These are phyloP conservation scores for Melanotaenia parkinsoni DNA, from an alignment of 2,797 vertebrate genomes.

Conservation along the genomic window DNA sequence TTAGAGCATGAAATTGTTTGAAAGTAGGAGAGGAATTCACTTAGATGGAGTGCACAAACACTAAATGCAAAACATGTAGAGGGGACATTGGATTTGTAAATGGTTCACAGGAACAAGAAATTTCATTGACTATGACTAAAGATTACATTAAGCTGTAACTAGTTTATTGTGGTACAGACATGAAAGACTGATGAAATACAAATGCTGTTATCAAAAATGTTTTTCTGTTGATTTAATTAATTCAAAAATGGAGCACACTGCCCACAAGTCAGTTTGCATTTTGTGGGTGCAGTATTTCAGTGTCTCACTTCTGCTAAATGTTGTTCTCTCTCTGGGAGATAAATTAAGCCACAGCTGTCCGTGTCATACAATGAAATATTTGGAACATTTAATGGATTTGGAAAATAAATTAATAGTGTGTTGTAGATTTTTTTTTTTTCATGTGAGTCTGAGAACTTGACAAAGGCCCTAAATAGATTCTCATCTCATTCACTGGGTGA, in stretches of 20 bases:
- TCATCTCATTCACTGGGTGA: constrained; percentile 41
- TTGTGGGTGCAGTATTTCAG: constrained; percentile 22
- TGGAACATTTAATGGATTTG: constrained; percentile 45
- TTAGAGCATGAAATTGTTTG: constrained; percentile 85
- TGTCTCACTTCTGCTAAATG: constrained; percentile 28
- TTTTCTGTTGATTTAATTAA: constrained; percentile 59
- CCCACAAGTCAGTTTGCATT: constrained; percentile 35
- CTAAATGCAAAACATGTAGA: constrained; percentile 56
- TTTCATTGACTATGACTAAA: constrained; percentile 51
- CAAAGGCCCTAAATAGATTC: constrained; percentile 40
- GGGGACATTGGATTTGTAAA: constrained; percentile 50
- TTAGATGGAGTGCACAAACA: constrained; percentile 67
- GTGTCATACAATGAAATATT: constrained; percentile 51
- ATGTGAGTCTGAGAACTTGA: constrained; percentile 25
- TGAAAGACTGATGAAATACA: constrained; percentile 52
- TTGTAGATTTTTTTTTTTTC: constrained; percentile 47
- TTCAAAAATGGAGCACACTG: constrained; percentile 36
- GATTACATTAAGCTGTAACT: constrained; percentile 60
- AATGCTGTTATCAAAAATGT: constrained; percentile 38
- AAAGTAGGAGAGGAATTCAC: constrained; percentile 76
- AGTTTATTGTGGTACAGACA: constrained; percentile 49
- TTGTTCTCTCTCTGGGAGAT: constrained; percentile 33
- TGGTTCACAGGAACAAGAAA: constrained; percentile 44
- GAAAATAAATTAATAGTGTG: constrained; percentile 50
- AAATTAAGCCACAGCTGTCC: constrained; percentile 44